Percentiles rank a stretch among this genome's conserved stretches.
Conservation (phyloP, 2,888 invertebrate genomes). For the Thysanoteuthis rhombus region DNA sequence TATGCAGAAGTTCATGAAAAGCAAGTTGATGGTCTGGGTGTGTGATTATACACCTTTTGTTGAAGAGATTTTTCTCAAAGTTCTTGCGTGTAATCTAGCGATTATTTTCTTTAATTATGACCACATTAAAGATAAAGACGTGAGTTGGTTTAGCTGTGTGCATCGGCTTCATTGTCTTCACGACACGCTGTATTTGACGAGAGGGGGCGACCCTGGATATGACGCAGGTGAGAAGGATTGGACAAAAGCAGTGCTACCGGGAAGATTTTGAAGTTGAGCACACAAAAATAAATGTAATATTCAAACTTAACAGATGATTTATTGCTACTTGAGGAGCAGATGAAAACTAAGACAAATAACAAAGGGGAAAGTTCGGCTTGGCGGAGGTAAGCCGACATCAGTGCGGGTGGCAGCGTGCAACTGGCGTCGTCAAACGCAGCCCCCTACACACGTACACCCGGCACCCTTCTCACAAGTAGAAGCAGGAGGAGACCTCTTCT, state of each 20-base stretch:
- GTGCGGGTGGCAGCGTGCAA: slow-evolving; percentile 32
- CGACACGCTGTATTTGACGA: slow-evolving; percentile 51
- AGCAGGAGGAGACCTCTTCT: slow-evolving; percentile 1
- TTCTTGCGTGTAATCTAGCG: slow-evolving; percentile 58
- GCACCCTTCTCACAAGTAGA: slow-evolving; percentile 28
- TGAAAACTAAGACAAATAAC: slow-evolving; percentile 48
- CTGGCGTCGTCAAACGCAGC: slow-evolving; percentile 31
- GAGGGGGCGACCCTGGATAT: slow-evolving; percentile 44
- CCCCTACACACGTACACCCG: not conserved
- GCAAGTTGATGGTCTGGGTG: slow-evolving; percentile 35
- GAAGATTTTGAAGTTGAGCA: slow-evolving; percentile 53
- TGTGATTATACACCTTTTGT: slow-evolving; percentile 50
- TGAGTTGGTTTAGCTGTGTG: slow-evolving; percentile 48
- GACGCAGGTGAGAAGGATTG: slow-evolving; percentile 56
- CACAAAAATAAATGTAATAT: slow-evolving; percentile 57
- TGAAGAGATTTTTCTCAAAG: slow-evolving; percentile 45
- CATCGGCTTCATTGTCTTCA: slow-evolving; percentile 52
- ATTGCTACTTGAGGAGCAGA: slow-evolving; percentile 60
- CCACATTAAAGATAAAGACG: slow-evolving; percentile 58
- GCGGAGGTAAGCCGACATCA: slow-evolving; percentile 33
- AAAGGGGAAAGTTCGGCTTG: slow-evolving; percentile 40
- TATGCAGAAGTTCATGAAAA: slow-evolving; percentile 36
- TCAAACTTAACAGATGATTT: slow-evolving; percentile 61
- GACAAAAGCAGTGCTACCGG: slow-evolving; percentile 50
- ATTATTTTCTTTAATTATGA: slow-evolving; percentile 62